Conservation (phyloP, 2,888 invertebrate species). For the Cremastinae sp. region DNA sequence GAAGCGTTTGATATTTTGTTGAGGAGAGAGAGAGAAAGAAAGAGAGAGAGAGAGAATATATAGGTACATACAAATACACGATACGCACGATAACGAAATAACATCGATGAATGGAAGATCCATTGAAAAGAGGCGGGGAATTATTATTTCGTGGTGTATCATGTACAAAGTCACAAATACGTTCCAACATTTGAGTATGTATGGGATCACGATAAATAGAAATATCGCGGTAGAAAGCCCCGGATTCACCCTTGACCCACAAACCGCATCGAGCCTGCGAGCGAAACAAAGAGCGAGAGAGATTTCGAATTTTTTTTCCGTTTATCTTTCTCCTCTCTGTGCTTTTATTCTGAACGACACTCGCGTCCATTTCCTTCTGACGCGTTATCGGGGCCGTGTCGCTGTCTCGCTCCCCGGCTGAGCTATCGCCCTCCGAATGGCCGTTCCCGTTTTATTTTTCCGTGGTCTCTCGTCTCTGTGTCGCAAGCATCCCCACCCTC, state of each 20-base stretch:
- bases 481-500: conserved; percentile 39
- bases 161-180: conserved; percentile 15
- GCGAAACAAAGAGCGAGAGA: conserved; percentile 64
- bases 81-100: conserved; percentile 24
- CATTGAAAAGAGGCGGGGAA: conserved; percentile 48
- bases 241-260: conserved; percentile 74
- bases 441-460: conserved; percentile 38
- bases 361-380: conserved; percentile 65
- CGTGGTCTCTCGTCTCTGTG: conserved; percentile 35
- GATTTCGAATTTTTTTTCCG: conserved; percentile 69
- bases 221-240: conserved; percentile 58
- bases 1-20: too few relatives aligned
- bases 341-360: conserved; percentile 61
- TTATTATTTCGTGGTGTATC: conserved; percentile 35
- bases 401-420: conserved; percentile 37
- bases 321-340: conserved; percentile 43
- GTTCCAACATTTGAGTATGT: conserved; percentile 47
- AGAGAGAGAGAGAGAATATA: background rate
- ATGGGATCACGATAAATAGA: conserved; percentile 57
- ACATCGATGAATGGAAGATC: conserved; percentile 48
- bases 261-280: conserved; percentile 63
- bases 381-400: conserved; percentile 52
- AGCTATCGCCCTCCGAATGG: conserved; percentile 37
- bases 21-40: too few relatives aligned
- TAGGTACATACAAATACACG: conserved; percentile 1